Base-by-base conservation (phyloP, 92 coral and sea anemone species). In the Micromussa lordhowensis region DNA sequence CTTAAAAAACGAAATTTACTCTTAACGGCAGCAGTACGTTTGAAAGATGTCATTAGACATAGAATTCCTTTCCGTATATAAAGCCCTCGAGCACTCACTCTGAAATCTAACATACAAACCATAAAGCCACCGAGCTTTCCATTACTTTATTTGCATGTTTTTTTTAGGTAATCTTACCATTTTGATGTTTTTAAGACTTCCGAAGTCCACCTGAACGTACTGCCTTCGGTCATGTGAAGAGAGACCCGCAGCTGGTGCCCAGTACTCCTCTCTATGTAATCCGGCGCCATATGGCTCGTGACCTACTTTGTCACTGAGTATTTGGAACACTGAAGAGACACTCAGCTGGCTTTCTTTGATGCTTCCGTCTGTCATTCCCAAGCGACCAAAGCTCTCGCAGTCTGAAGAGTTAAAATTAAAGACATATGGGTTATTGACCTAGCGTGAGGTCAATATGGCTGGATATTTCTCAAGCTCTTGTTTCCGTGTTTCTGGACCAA, bases 261-360 rank as follows among this genome's bases (percentile, higher is more conserved):
- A 76, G 58, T 76, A 38, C 57, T 40, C 57, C 19, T 38, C 9
- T 15, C 21, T 49, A 26, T 76, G 58, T 40, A 76, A 40, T n/a
- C 80, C 80, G 18, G 58, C 26, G 18, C 34, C 32, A 21, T 76
- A 48, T 24, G 80, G 80, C 1, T 31, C 80, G 2, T 40, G 3
- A 22, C 80, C 80, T 24, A 22, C 80, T 48, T 1, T 76, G 21
- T 24, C 0, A 11, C 3, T 10, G 12, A 0, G 0, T 48, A 9
- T 15, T 49, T 76, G 57, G 58, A n/a, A 76, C 29, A 44, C 30
- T 7, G 80, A 76, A 12, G 80, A 76, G 21, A 76, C 80, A 26
- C 61, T 76, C 61, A 76, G 26, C 57, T 76, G 80, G 61, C 80
- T 76, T 26, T 76, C 80, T 40, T 76, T 76, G 32, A 76, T 49